These are phyloP conservation scores for Aphrophora alni DNA, from an alignment of 2,888 invertebrate species.

Conservation along the genomic window DNA sequence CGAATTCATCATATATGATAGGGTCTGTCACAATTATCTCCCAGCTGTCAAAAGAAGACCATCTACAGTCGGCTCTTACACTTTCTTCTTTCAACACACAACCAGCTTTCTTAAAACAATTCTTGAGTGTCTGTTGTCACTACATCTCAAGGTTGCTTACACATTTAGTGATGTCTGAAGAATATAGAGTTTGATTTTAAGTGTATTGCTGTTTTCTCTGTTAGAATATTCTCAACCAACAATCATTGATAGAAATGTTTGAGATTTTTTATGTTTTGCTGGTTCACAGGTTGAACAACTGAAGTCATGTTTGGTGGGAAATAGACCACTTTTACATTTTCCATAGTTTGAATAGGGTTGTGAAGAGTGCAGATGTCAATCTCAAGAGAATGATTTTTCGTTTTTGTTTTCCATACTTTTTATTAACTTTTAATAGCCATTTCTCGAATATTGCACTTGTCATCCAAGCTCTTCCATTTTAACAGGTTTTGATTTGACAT, in stretches of 20 bases:
- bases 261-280: slow-evolving; percentile 44
- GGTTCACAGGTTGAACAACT: slow-evolving; percentile 40
- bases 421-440: slow-evolving; percentile 2
- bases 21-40: too few species aligned
- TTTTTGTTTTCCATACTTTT: too few species aligned
- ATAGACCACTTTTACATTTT: slow-evolving; percentile 31
- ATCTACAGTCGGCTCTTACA: too few species aligned
- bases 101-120: slow-evolving; percentile 15
- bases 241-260: slow-evolving; percentile 33
- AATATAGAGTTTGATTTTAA: slow-evolving; percentile 13
- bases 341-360: slow-evolving; percentile 19
- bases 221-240: slow-evolving; percentile 21
- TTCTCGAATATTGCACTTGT: neutral
- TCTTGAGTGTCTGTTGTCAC: neutral
- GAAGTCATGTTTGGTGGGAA: slow-evolving; percentile 24
- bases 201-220: neutral
- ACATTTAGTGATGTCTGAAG: slow-evolving; percentile 17
- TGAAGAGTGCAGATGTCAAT: slow-evolving; percentile 33
- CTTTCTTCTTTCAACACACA: neutral
- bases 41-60: too few species aligned
- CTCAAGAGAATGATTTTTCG: slow-evolving; percentile 33
- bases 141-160: slow-evolving; percentile 10
- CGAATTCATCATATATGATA: too few species aligned
- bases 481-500: slow-evolving; percentile 29
- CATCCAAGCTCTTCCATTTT: slow-evolving; percentile 24